phyloP scores from a whole-genome alignment of 2,888 invertebrate species.

The Caenorhabditis panamensis region DNA sequence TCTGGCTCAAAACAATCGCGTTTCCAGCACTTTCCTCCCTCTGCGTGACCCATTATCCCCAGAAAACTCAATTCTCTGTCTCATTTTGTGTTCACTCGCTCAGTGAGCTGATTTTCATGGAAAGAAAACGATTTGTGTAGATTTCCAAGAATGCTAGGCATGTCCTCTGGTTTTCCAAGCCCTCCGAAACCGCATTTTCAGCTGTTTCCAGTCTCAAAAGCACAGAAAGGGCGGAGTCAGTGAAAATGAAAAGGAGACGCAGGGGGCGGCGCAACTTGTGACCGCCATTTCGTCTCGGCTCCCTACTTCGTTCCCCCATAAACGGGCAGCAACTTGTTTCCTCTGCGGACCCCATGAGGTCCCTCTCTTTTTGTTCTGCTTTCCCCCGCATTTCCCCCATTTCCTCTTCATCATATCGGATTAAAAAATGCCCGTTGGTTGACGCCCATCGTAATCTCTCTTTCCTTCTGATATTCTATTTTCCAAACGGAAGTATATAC shows the following conservation, averaged over 20 bases:
- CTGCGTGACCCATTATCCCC: background rate
- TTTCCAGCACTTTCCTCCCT: slow-evolving; percentile 6
- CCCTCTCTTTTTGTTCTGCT: slow-evolving; percentile 5
- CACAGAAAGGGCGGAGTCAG: slow-evolving; percentile 20
- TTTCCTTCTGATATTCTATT: background rate
- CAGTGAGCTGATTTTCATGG: background rate
- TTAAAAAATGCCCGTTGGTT: background rate
- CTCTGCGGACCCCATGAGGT: background rate
- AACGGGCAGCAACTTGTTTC: slow-evolving; percentile 26
- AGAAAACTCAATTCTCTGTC: slow-evolving; percentile 1
- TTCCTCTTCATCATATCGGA: background rate
- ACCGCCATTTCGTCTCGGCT: slow-evolving; percentile 42
- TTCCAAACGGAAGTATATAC: background rate
- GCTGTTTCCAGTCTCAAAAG: slow-evolving; percentile 30
- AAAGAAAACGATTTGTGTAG: slow-evolving; percentile 1
- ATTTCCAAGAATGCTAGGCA: slow-evolving; percentile 10
- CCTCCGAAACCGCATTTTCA: slow-evolving; percentile 8
- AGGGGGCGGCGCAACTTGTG: slow-evolving; percentile 40
- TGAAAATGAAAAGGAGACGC: slow-evolving; percentile 19
- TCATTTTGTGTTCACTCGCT: slow-evolving; percentile 5
- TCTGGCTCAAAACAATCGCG: background rate
- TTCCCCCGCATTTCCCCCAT: background rate
- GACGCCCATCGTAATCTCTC: slow-evolving; percentile 5
- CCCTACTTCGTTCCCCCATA: slow-evolving; percentile 40
- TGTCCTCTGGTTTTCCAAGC: slow-evolving; percentile 12